These are phyloP conservation scores for Aphelenchoides besseyi DNA, from an alignment of 1,140 invertebrate species.

Conservation along the genomic window DNA sequence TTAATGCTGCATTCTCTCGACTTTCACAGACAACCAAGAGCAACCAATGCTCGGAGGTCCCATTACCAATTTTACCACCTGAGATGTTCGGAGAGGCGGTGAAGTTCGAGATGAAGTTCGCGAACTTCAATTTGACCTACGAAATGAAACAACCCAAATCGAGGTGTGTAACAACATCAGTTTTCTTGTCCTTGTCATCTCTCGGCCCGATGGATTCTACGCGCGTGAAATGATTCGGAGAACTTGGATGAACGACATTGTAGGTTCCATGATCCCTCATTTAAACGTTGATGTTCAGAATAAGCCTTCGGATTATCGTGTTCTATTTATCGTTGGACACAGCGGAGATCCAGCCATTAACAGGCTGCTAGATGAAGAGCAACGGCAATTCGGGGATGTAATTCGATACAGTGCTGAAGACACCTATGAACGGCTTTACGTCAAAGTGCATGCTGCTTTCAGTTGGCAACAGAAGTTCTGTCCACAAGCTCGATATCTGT, in stretches of 20 bases:
- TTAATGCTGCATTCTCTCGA: too few relatives aligned
- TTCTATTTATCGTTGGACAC: background rate
- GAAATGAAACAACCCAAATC: background rate
- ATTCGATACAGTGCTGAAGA: background rate
- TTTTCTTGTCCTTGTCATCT: background rate
- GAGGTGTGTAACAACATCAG: background rate
- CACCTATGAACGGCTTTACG: background rate
- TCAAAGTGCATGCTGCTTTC: slow-evolving; percentile 12
- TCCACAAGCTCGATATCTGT: slow-evolving; percentile 12
- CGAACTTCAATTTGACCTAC: background rate
- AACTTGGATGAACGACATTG: slow-evolving; percentile 14
- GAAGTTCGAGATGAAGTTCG: background rate
- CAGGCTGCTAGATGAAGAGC: background rate
- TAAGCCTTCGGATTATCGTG: background rate
- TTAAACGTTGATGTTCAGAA: background rate
- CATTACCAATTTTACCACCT: background rate
- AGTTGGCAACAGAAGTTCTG: slow-evolving; percentile 1
- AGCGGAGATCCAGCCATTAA: background rate
- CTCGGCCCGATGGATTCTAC: background rate
- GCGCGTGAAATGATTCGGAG: background rate
- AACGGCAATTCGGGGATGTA: background rate
- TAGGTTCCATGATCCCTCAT: too few relatives aligned
- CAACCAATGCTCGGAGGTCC: too few relatives aligned
- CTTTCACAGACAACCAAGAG: too few relatives aligned
- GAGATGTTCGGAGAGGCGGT: slow-evolving; percentile 6